These are phyloP conservation scores for Conus betulinus DNA, from an alignment of 1,140 invertebrate genomes.

Conservation along the genomic window DNA sequence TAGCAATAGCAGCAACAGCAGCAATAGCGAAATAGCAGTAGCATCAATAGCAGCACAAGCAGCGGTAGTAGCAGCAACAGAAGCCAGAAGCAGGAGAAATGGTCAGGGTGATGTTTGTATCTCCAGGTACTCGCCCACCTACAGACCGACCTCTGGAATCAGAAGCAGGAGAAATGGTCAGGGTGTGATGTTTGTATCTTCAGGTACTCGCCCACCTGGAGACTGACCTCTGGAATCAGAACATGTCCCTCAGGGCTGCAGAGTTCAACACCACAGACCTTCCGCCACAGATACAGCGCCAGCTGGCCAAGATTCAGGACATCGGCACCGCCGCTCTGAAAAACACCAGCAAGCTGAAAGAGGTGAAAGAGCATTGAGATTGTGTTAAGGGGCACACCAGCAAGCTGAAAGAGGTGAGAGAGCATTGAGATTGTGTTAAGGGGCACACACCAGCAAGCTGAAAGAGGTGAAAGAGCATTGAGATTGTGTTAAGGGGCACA, in stretches of 20 bases:
- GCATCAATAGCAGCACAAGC: too few relatives aligned
- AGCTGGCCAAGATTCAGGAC: constrained; percentile 85
- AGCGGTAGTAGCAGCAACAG: too few relatives aligned
- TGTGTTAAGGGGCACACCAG: neutral
- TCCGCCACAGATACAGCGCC: constrained; percentile 83
- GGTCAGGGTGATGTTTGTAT: neutral
- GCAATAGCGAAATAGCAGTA: too few relatives aligned
- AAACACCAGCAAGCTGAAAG: constrained; percentile 38
- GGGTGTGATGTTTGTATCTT: neutral
- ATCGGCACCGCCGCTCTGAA: constrained; percentile 84
- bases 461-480: constrained; percentile 21
- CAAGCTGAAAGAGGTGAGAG: constrained; percentile 41
- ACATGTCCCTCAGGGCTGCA: constrained; percentile 50
- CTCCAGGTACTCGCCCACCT: neutral
- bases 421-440: neutral
- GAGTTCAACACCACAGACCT: constrained; percentile 81
- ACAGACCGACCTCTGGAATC: neutral
- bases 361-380: constrained; percentile 16
- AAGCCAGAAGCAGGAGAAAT: too few relatives aligned
- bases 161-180: too few relatives aligned
- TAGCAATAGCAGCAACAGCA: too few relatives aligned
- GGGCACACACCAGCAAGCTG: constrained; percentile 31
- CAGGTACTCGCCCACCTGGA: neutral
- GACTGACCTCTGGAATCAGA: neutral
- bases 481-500: neutral